Percentiles rank a stretch among this genome's conserved stretches.
Conservation (phyloP, 2,888 invertebrate genomes). For the Microchrysa polita region DNA sequence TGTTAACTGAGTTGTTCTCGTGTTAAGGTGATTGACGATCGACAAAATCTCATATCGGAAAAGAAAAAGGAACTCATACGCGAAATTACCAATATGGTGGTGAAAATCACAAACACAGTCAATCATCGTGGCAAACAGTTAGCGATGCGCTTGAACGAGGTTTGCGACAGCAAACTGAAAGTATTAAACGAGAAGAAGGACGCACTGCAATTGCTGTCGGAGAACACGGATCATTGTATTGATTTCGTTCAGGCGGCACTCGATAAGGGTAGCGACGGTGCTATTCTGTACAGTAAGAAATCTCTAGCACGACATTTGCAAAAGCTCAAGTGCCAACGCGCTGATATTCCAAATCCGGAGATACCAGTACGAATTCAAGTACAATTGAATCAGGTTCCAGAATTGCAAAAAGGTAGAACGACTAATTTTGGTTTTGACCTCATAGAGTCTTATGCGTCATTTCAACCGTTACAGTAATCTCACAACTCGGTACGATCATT, state of each 20-base stretch:
- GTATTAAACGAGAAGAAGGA: conserved; percentile 86
- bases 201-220: conserved; percentile 81
- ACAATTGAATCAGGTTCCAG: conserved; percentile 82
- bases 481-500: conserved; percentile 81
- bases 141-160: conserved; percentile 80
- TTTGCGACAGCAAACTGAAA: conserved; percentile 79
- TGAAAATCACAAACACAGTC: conserved; percentile 84
- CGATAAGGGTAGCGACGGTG: conserved; percentile 83
- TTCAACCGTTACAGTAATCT: conserved; percentile 70
- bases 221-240: conserved; percentile 89
- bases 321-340: conserved; percentile 82
- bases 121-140: conserved; percentile 85
- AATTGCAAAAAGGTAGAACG: conserved; percentile 76
- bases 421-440: conserved; percentile 28
- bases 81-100: conserved; percentile 88
- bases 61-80: conserved; percentile 86
- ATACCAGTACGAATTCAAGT: conserved; percentile 85
- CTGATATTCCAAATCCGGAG: conserved; percentile 90
- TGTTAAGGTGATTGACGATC: conserved; percentile 79
- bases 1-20: neutral
- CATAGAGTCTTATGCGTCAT: neutral
- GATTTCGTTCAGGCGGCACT: conserved; percentile 83
- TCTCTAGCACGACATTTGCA: conserved; percentile 78
- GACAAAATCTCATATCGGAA: conserved; percentile 84
- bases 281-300: conserved; percentile 84